phyloP scores from a whole-genome alignment of 92 coral and sea anemone species.

The Ricordea florida region DNA sequence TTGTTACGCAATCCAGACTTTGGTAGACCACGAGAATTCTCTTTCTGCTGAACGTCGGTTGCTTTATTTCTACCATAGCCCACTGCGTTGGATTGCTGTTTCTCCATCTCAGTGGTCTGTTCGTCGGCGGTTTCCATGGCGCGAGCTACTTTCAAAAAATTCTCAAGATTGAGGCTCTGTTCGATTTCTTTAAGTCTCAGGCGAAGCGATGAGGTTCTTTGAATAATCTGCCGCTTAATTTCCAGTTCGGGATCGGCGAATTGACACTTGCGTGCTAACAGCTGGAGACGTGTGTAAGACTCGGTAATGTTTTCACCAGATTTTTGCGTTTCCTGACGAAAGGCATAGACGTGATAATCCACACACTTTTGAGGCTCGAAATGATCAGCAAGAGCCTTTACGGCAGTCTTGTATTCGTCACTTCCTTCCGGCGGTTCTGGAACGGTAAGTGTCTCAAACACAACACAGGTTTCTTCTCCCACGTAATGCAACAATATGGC shows the following conservation, averaged over 20 bases:
- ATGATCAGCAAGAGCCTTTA: conserved; percentile 42
- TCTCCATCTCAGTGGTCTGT: too few relatives aligned
- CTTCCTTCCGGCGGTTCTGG: conserved; percentile 53
- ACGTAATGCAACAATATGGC: conserved; percentile 58
- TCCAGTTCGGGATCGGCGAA: conserved; percentile 40
- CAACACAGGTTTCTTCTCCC: conserved; percentile 62
- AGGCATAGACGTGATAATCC: conserved; percentile 39
- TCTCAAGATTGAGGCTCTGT: conserved; percentile 53
- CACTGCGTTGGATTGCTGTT: too few relatives aligned
- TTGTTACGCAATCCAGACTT: too few relatives aligned
- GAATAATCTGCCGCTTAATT: conserved; percentile 52
- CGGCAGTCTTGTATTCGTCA: conserved; percentile 33
- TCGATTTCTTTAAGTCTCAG: conserved; percentile 53
- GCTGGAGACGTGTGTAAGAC: conserved; percentile 45
- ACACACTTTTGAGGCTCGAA: conserved; percentile 57
- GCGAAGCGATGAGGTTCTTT: conserved; percentile 55
- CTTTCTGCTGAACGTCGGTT: too few relatives aligned
- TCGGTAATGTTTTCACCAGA: conserved; percentile 46
- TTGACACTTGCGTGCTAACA: conserved; percentile 51
- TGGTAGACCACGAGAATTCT: too few relatives aligned
- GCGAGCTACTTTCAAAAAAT: conserved; percentile 40
- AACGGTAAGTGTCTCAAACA: conserved; percentile 37
- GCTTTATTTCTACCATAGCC: too few relatives aligned
- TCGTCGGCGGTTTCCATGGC: conserved; percentile 54
- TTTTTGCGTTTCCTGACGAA: conserved; percentile 49